Evolutionary conservation across 2,888 invertebrate genomes (phyloP), one percentile per base, ranked within the genome.

Genomic region (Charanyca ferruginea): DNA sequence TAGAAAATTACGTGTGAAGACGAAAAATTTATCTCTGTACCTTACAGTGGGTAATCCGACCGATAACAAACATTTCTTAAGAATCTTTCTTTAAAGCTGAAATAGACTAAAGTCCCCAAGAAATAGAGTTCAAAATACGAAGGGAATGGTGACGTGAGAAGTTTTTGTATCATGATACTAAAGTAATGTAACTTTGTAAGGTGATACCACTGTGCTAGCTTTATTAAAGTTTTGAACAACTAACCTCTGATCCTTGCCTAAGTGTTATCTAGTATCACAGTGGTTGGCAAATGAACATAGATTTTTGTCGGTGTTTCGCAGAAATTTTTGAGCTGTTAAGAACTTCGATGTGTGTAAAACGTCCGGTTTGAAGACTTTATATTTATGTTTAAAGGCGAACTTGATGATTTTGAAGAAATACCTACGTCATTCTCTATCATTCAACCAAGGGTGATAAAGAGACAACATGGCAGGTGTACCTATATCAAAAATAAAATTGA

Each of bases 221-320:
- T 47, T 67, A 73, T 62, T 73, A 59, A 73, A 73, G 47, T 73
- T 73, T 59, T 16, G 23, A 63, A 55, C 45, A 28, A 51, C 58
- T 11, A 51, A 49, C 55, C 58, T 42, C 42, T 11, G 49, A 45
- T 53, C 32, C 45, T 22, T 52, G 6, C 22, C 25, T 7, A 49
- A 51, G 54, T 18, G 51, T 52, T 28, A 41, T 49, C 49, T 52
- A 66, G 32, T 57, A 22, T 44, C 32, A 52, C 44, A 45, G 23
- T 71, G 7, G 22, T 65, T 58, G 38, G 25, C 49, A 32, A 63
- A 63, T 23, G 44, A 2, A 2, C 23, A 32, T 44, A 6, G 5
- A 42, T 44, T 53, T n/a, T 48, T 35, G 9, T 35, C 20, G 49
- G 38, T n/a, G 13, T 28, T 49, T 23, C 22, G 4, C 20, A 35